Evolutionary conservation across 37 sponge, comb jelly and placozoan species (phyloP), one percentile per base, ranked within the genome.

Genomic region (Geodia barretti): DNA sequence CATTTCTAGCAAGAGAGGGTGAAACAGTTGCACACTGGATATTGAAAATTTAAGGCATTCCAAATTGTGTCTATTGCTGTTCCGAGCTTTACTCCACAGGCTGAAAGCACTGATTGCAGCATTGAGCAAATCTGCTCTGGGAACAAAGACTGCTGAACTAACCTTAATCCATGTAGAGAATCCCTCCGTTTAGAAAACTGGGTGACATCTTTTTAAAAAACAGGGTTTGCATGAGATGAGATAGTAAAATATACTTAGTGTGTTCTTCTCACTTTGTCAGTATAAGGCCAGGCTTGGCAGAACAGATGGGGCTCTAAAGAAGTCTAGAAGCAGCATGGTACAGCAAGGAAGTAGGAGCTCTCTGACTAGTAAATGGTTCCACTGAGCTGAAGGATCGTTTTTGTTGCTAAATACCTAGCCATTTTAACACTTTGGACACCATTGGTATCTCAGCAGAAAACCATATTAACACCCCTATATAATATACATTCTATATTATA

Each of bases 281-380:
- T 68, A 68, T 67, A 62, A 32, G 87, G 87, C 87, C 87, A 87
- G 4, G 76, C 71, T 59, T 67, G 26, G 62, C 80, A 87, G 17
- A 81, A 66, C 66, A 64, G 31, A 21, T 39, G 29, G 30, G 26
- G 39, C 21, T 33, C 31, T 19, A 41, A 23, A 34, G 58, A 24
- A 0, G 58, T 80, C 75, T 19, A 68, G 14, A 8, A 88, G 73
- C 11, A 88, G 80, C 23, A 4, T 24, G 30, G 62, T 70, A 74
- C 79, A 89, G 29, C 85, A 89, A 20, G 79, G 78, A 30, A 83
- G 88, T 23, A 88, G 40, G 28, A 81, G 39, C 19, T 83, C 30
- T 14, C 26, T 63, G 5, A 87, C 79, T 21, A 87, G 87, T n/a
- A 87, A 35, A 21, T 76, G 33, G 54, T 91, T 91, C 92, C 87